A percentile compares a stretch with the other conserved stretches of the same genome.
These are phyloP conservation scores for Trichomalopsis sarcophagae DNA, from an alignment of 1,140 invertebrate species.

Conservation along the genomic window DNA sequence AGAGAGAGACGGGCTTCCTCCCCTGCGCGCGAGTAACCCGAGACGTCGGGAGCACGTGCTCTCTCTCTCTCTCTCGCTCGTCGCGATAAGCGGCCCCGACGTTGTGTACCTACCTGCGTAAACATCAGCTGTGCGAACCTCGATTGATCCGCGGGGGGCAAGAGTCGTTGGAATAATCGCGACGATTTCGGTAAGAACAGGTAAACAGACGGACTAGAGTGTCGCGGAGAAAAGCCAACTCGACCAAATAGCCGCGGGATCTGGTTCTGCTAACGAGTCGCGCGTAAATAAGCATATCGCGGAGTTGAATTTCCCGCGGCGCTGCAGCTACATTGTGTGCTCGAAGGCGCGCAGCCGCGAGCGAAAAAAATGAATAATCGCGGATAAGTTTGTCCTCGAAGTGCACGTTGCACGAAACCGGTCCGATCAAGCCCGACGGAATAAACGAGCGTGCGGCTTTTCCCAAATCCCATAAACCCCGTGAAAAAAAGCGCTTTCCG, in stretches of 20 bases:
- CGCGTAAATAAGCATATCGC: background rate
- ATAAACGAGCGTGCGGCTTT: background rate
- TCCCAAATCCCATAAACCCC: background rate
- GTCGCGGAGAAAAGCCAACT: no score
- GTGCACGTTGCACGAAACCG: background rate
- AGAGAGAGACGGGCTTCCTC: constrained; percentile 1
- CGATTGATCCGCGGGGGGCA: background rate
- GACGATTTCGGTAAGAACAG: background rate
- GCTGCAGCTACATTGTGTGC: background rate
- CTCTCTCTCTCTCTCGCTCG: background rate
- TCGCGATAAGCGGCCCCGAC: background rate
- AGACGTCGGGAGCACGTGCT: constrained; percentile 20
- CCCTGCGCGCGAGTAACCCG: constrained; percentile 18
- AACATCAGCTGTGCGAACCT: constrained; percentile 9
- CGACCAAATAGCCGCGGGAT: background rate
- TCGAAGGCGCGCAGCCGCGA: background rate
- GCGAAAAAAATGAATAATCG: background rate
- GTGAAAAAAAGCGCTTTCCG: background rate
- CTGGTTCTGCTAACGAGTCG: background rate
- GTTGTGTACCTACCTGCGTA: background rate
- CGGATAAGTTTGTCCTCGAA: background rate
- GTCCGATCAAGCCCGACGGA: background rate
- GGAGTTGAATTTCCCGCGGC: background rate
- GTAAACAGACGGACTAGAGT: no score
- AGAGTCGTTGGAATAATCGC: background rate